A percentile compares a stretch with the other conserved stretches of the same genome.
Conservation (phyloP, 2,888 invertebrate species). For the Ornithoptera priamus region DNA sequence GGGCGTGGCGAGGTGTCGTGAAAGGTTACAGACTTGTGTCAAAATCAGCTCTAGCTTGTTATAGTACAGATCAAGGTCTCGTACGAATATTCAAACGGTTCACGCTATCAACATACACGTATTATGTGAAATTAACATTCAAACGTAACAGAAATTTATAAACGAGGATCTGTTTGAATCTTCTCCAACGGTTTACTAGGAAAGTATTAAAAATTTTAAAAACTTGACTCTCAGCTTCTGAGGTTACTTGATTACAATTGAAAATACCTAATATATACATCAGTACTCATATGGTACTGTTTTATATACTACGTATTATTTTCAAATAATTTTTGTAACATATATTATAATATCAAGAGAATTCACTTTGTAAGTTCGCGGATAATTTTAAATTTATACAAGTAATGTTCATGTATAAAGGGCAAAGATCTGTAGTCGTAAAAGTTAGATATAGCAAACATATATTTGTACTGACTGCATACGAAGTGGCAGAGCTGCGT, state of each 20-base stretch:
- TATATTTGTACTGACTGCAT: constrained; percentile 1
- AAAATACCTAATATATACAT: not conserved
- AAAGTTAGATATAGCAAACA: constrained; percentile 3
- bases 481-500: constrained; percentile 20
- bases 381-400: not conserved
- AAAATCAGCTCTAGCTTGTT: constrained; percentile 30
- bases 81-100: constrained; percentile 25
- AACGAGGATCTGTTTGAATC: not conserved
- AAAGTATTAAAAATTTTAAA: not conserved
- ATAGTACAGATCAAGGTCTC: constrained; percentile 61
- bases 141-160: not conserved
- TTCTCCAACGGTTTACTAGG: not conserved
- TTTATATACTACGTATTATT: no score
- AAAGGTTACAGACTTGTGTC: constrained; percentile 41
- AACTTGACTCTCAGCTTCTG: no score
- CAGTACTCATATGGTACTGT: not conserved
- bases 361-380: not conserved
- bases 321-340: no score
- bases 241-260: not conserved
- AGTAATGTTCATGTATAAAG: not conserved
- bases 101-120: not conserved
- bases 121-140: not conserved
- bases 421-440: not conserved
- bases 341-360: not conserved
- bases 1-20: constrained; percentile 33